These are phyloP conservation scores for Varecia variegata DNA, from an alignment of 2,797 vertebrate genomes.

Conservation along the genomic window DNA sequence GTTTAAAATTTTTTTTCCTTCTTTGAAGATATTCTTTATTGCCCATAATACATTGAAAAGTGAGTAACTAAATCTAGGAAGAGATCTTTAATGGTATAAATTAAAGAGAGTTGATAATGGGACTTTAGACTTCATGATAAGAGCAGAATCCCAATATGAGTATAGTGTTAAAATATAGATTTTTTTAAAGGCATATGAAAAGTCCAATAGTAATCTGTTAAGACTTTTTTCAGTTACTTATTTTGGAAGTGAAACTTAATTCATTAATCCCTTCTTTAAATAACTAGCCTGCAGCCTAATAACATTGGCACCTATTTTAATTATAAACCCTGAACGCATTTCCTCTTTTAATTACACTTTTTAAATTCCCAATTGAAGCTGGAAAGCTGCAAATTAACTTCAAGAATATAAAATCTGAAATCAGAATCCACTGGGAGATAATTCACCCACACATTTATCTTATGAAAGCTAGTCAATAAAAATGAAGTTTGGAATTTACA, in stretches of 20 bases:
- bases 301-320: constrained; percentile 69
- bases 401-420: constrained; percentile 58
- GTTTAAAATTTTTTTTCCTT: neutral
- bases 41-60: neutral
- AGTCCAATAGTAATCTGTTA: constrained; percentile 13
- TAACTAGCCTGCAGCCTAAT: constrained; percentile 57
- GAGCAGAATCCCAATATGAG: neutral
- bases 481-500: neutral
- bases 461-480: constrained; percentile 13
- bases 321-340: constrained; percentile 64
- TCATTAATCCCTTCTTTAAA: constrained; percentile 69
- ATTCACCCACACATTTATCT: constrained; percentile 15
- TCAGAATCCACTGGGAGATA: constrained; percentile 29
- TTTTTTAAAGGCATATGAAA: neutral
- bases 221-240: constrained; percentile 50
- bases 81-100: neutral
- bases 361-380: constrained; percentile 55
- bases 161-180: neutral
- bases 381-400: constrained; percentile 65
- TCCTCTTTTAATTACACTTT: constrained; percentile 74
- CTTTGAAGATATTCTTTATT: neutral
- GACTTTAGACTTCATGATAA: constrained; percentile 11
- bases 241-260: constrained; percentile 59
- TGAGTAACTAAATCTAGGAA: neutral
- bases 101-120: neutral